Conservation (phyloP, 2,113 vertebrate genomes). For the Ctenodactylus gundi region DNA sequence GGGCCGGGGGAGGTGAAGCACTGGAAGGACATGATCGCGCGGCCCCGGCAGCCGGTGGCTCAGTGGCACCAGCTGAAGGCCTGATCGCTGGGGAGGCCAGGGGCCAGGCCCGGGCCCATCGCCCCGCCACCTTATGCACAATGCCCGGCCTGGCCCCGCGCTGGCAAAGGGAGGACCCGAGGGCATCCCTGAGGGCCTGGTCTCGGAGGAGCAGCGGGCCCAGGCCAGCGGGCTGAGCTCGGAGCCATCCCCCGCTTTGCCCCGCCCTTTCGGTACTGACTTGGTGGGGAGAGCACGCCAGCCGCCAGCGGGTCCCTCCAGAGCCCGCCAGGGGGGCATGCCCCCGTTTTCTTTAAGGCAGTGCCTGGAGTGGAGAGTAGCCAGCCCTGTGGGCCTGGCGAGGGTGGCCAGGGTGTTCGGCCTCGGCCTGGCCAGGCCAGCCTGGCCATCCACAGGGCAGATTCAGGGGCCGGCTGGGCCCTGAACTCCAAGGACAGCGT, state of each 20-base stretch:
- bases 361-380: conserved; percentile 70
- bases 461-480: conserved; percentile 68
- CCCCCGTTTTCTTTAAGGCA: conserved; percentile 75
- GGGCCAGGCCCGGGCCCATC: conserved; percentile 73
- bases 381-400: background rate
- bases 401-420: conserved; percentile 45
- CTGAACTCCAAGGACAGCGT: conserved; percentile 41
- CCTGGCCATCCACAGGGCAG: background rate
- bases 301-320: conserved; percentile 65
- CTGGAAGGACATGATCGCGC: conserved; percentile 99
- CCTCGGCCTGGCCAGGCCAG: conserved; percentile 50
- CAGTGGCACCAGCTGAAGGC: conserved; percentile 99
- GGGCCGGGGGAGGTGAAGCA: conserved; percentile 98
- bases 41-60: conserved; percentile 95
- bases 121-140: conserved; percentile 78
- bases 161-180: conserved; percentile 64
- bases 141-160: conserved; percentile 74
- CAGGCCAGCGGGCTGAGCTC: conserved; percentile 48
- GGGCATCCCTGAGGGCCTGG: too few species aligned
- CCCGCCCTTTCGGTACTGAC: conserved; percentile 65
- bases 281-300: background rate
- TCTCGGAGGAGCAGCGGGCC: too few species aligned
- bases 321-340: conserved; percentile 73
- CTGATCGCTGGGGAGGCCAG: conserved; percentile 84
- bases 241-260: conserved; percentile 66